Percentiles rank a stretch among this genome's conserved stretches.
These are phyloP conservation scores for Alectura lathami DNA, from an alignment of 2,113 vertebrate genomes.

Conservation along the genomic window DNA sequence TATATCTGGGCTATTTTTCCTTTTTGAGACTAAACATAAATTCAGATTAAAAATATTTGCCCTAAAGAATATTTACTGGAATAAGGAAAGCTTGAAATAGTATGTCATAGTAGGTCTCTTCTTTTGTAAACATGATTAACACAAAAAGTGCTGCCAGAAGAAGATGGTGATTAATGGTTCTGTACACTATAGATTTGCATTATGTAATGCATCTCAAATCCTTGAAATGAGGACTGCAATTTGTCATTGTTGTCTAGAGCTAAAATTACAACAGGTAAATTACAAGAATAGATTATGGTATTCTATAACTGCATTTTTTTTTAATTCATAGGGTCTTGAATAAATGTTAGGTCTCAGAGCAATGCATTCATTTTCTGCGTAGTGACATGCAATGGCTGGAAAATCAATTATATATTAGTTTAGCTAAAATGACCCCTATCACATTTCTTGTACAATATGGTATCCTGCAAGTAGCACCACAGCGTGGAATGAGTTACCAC, in stretches of 20 bases:
- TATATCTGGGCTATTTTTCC: background rate
- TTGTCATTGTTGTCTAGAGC: slow-evolving; percentile 52
- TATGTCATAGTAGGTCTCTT: slow-evolving; percentile 5
- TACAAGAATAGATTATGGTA: slow-evolving; percentile 43
- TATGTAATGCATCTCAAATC: slow-evolving; percentile 54
- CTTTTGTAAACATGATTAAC: slow-evolving; percentile 53
- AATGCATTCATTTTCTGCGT: slow-evolving; percentile 25
- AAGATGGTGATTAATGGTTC: slow-evolving; percentile 54
- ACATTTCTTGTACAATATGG: background rate
- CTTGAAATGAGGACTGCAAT: slow-evolving; percentile 52
- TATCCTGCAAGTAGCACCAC: background rate
- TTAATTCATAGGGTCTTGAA: background rate
- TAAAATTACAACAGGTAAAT: slow-evolving; percentile 57
- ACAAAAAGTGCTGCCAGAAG: background rate
- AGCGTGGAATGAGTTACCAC: background rate
- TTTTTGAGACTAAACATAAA: slow-evolving; percentile 19
- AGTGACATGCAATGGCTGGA: background rate
- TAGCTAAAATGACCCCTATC: background rate
- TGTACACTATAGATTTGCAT: slow-evolving; percentile 51
- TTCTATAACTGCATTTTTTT: slow-evolving; percentile 48
- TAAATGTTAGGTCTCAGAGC: background rate
- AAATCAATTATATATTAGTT: slow-evolving; percentile 6
- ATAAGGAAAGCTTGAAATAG: slow-evolving; percentile 36
- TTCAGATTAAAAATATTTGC: background rate
- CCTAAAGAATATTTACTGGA: slow-evolving; percentile 24